Conservation (phyloP, 1,140 invertebrate species). For the Ceratitis capitata region DNA sequence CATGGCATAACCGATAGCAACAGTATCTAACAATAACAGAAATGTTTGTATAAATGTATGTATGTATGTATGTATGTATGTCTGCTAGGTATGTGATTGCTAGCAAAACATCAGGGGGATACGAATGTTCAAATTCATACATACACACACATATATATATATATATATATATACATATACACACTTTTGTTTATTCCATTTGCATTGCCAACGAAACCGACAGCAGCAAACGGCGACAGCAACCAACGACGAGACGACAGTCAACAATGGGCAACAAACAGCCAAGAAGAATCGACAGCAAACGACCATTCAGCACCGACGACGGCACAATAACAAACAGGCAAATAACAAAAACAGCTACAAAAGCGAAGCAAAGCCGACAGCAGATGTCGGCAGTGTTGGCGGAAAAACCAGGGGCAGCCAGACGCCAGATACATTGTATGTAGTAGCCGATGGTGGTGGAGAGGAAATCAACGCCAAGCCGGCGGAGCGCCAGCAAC, state of each 20-base stretch:
- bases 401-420: background rate
- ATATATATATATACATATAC: no score
- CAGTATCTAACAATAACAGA: background rate
- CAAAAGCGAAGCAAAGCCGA: background rate
- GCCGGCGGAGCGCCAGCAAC: background rate
- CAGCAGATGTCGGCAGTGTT: background rate
- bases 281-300: background rate
- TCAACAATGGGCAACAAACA: slow-evolving; percentile 2
- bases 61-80: background rate
- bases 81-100: background rate
- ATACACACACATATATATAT: background rate
- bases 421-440: background rate
- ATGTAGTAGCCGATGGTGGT: background rate
- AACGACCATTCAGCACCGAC: no score
- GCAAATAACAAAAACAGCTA: background rate
- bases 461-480: background rate
- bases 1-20: background rate
- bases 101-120: background rate
- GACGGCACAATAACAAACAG: slow-evolving; percentile 28
- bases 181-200: background rate
- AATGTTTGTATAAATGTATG: background rate
- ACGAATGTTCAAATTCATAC: background rate
- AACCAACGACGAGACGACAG: background rate
- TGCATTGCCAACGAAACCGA: slow-evolving; percentile 12
- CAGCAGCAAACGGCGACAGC: background rate